Base-by-base conservation (phyloP, 2,888 invertebrate species). In the Adela reaumurella region DNA sequence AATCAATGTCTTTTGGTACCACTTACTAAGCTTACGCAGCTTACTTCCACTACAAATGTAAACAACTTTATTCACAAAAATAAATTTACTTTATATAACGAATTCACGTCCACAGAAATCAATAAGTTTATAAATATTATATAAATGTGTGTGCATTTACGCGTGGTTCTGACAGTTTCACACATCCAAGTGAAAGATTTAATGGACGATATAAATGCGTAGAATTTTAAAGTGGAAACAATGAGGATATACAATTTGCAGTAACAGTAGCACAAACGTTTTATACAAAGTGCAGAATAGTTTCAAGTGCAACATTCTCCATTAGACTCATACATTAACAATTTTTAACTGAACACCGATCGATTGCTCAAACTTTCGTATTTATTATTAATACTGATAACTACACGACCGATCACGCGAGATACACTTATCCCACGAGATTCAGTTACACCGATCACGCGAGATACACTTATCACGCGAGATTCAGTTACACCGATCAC, bases 1-100 rank as follows among this genome's bases (percentile, higher is more conserved):
- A 67, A 67, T 58, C 60, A 62, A 65, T 70, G 73, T 74, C 70
- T 74, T 74, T 74, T 71, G 62, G 59, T 60, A 64, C 56, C 57
- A 60, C 57, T 60, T 58, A 35, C 14, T n/a, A n/a, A n/a, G 24
- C 14, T 35, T 8, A 11, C 3, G 6, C 6, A 35, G 14, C 6
- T 35, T 35, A 35, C 14, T 11, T 11, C 11, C 11, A 35, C 35
- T 35, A 35, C 14, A 35, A 8, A 35, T 35, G 35, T 35, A 35
- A n/a, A 35, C n/a, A 35, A 35, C 35, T 14, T 35, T 14, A 35
- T 35, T 24, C 8, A 35, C 35, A 35, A 35, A 35, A 35, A 35
- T 35, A 11, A 35, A 35, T 35, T 35, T 35, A 11, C 35, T 14
- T 24, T 24, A n/a, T 24, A 24, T 6, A 24, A 4, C 24, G 4